phyloP scores from a whole-genome alignment of 2,888 invertebrate genomes.

The Formica aserva region DNA sequence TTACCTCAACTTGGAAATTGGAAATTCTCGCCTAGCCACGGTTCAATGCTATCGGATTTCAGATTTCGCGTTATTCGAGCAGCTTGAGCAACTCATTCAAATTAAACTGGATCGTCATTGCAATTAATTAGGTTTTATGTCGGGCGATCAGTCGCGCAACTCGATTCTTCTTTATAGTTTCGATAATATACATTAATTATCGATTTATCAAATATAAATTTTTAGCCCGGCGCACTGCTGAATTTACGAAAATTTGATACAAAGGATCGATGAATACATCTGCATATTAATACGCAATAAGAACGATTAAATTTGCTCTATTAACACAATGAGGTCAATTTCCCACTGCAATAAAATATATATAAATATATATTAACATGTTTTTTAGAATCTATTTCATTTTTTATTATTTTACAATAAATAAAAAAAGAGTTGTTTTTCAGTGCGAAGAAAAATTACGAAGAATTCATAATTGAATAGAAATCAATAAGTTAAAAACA shows the following conservation, averaged over 20 bases:
- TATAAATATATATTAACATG: slow-evolving; percentile 5
- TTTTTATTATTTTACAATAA: neutral
- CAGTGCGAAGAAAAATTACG: neutral
- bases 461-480: neutral
- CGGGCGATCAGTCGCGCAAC: neutral
- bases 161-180: slow-evolving; percentile 34
- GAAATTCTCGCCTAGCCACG: slow-evolving; percentile 66
- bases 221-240: slow-evolving; percentile 9
- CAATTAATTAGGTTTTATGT: slow-evolving; percentile 47
- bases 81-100: slow-evolving; percentile 48
- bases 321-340: slow-evolving; percentile 13
- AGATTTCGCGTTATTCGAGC: slow-evolving; percentile 68
- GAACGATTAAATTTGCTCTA: slow-evolving; percentile 34
- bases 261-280: slow-evolving; percentile 22
- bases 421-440: neutral
- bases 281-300: slow-evolving; percentile 45
- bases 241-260: slow-evolving; percentile 35
- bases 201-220: slow-evolving; percentile 39
- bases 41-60: slow-evolving; percentile 64
- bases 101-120: slow-evolving; percentile 48
- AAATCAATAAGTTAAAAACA: slow-evolving; percentile 5
- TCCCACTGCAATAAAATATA: slow-evolving; percentile 7
- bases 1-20: slow-evolving; percentile 66
- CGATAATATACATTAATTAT: slow-evolving; percentile 27
- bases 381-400: neutral